Conservation (phyloP, 2,113 vertebrate species). For the Crocuta crocuta region DNA sequence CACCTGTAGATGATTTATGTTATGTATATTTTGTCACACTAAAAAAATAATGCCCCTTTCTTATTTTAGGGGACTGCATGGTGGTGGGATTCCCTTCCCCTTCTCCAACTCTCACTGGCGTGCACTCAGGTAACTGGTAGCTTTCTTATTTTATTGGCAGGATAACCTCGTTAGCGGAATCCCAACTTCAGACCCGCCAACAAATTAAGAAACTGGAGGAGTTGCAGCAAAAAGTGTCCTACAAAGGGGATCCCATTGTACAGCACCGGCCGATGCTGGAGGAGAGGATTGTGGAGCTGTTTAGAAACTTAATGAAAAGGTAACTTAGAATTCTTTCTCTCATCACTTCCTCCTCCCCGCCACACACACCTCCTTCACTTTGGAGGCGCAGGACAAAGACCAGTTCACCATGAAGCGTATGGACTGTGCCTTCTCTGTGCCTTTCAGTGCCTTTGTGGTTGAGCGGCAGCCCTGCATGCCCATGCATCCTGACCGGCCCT, state of each 20-base stretch:
- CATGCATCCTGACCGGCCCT: conserved; percentile 98
- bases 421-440: background rate
- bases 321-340: conserved; percentile 69
- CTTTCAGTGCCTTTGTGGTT: conserved; percentile 95
- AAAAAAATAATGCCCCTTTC: background rate
- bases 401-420: accelerated
- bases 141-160: conserved; percentile 82
- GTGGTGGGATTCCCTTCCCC: background rate
- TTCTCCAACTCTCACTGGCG: background rate
- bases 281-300: conserved; percentile 97
- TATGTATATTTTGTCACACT: background rate
- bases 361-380: background rate
- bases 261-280: conserved; percentile 98
- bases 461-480: conserved; percentile 99
- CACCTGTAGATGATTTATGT: background rate
- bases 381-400: background rate
- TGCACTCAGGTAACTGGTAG: background rate
- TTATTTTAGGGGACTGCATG: background rate
- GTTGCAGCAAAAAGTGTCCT: conserved; percentile 98
- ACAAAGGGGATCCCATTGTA: conserved; percentile 98
- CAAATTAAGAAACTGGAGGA: conserved; percentile 99
- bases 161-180: conserved; percentile 98
- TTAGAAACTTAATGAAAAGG: conserved; percentile 99
- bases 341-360: too few species aligned
- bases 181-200: conserved; percentile 98